These are phyloP conservation scores for Crossocerus cetratus DNA, from an alignment of 2,888 invertebrate species.

Conservation along the genomic window DNA sequence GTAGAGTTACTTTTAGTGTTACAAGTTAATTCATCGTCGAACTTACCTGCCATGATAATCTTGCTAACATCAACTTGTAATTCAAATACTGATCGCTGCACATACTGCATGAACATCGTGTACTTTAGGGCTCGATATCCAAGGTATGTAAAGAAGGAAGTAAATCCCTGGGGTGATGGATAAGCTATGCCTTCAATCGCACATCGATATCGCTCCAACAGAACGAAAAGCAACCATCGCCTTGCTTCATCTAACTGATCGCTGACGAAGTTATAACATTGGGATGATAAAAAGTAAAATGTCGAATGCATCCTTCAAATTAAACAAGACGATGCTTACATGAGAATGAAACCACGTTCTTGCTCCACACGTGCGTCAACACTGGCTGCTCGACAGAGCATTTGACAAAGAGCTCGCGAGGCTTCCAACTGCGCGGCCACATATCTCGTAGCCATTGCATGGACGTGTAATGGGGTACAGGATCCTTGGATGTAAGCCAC, in stretches of 20 bases:
- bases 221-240: conserved; percentile 85
- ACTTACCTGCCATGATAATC: conserved; percentile 86
- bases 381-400: conserved; percentile 84
- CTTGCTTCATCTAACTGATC: conserved; percentile 86
- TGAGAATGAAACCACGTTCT: conserved; percentile 87
- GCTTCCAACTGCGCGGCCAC: conserved; percentile 90
- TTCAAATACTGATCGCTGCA: conserved; percentile 89
- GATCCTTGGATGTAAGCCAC: conserved; percentile 65
- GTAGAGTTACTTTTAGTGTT: not conserved
- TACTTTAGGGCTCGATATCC: conserved; percentile 88
- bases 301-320: conserved; percentile 13
- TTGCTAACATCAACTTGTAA: conserved; percentile 93
- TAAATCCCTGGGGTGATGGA: conserved; percentile 91
- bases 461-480: conserved; percentile 85
- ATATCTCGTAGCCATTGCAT: conserved; percentile 89
- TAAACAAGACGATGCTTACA: conserved; percentile 79
- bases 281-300: conserved; percentile 21
- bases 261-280: conserved; percentile 76
- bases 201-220: conserved; percentile 89
- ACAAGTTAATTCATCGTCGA: too few relatives aligned
- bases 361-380: conserved; percentile 84
- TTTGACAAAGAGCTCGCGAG: conserved; percentile 86
- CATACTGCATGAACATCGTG: conserved; percentile 89
- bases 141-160: conserved; percentile 92
- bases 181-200: conserved; percentile 89